Percentiles rank a stretch among this genome's conserved stretches.
phyloP scores from a whole-genome alignment of 2,888 invertebrate genomes.

The Seira ritae region DNA sequence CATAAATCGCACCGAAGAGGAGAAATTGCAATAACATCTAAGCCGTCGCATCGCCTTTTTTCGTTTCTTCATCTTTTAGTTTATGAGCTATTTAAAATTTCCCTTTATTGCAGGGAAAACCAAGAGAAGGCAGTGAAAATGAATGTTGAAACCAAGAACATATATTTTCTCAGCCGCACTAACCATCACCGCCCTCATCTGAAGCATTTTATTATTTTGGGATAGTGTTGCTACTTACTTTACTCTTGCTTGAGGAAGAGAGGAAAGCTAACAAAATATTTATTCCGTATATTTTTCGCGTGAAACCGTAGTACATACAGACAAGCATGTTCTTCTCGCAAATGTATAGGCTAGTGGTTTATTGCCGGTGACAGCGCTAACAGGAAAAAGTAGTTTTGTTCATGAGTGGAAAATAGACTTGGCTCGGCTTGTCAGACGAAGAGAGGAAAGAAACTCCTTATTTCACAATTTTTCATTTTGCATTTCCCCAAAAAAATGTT shows the following conservation, averaged over 20 bases:
- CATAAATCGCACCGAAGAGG: no score
- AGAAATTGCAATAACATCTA: no score
- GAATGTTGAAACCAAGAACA: not conserved
- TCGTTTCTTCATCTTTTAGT: not conserved
- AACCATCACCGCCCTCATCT: constrained; percentile 7
- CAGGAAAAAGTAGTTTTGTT: constrained; percentile 51
- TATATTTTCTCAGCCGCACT: not conserved
- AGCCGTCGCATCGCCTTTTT: not conserved
- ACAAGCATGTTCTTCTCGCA: constrained; percentile 1
- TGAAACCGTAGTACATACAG: constrained; percentile 1
- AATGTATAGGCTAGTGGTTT: constrained; percentile 30
- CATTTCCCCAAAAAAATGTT: not conserved
- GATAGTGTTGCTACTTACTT: not conserved
- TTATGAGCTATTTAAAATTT: constrained; percentile 11
- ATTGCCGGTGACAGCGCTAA: constrained; percentile 55
- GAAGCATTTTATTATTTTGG: constrained; percentile 2
- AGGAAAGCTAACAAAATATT: not conserved
- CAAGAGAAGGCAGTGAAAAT: not conserved
- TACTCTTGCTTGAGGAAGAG: constrained; percentile 4
- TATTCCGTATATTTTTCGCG: not conserved
- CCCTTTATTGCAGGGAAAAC: not conserved
- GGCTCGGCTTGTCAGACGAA: constrained; percentile 15
- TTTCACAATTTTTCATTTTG: constrained; percentile 5
- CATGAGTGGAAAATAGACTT: constrained; percentile 39
- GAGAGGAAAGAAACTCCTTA: not conserved